Base-by-base conservation (phyloP, 2,113 vertebrate genomes). In the Menura novaehollandiae region DNA sequence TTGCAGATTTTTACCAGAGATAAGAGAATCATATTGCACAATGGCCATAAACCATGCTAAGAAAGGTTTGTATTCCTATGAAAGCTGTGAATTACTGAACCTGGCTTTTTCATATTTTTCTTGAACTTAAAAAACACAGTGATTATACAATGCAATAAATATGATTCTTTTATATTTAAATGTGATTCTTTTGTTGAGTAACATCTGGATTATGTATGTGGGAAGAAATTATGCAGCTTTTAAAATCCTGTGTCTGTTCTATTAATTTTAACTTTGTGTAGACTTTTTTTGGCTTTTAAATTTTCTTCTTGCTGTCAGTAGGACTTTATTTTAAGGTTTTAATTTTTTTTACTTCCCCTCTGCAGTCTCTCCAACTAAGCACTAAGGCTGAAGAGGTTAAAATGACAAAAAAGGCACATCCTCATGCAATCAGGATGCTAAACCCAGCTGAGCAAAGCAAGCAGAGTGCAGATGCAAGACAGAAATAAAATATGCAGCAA, bases 401-500 rank as follows among this genome's bases (percentile, higher is more conserved):
- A 93, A 82, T 47, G 37, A 59, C 53, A 67, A 55, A 88, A 85
- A 95, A 85, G 44, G 44, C 85, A 83, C 53, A 56, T 69, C 35
- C 35, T 93, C n/a, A 11, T 67, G 88, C 47, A 76, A 89, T 91
- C 88, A 89, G 88, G 92, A 89, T 64, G 76, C 80, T 78, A 74
- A 95, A 78, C 46, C 15, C 95, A 97, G 96, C 97, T 94, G 81
- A 96, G 83, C 64, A 60, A 81, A 96, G 81, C 64, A 75, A 97
- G 87, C 87, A 95, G 93, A 94, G 46, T 66, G 81, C 89, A 92
- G 39, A 95, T 96, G 95, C 83, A 94, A 73, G 83, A 33, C 58
- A 91, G 64, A 94, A 97, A 96, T 91, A 84, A 97, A 96, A 96
- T 78, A 97, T 66, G 80, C 94, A 85, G 79, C 60, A 60, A 86